phyloP scores from a whole-genome alignment of 1,140 invertebrate genomes.

The Zaprionus ghesquierei region DNA sequence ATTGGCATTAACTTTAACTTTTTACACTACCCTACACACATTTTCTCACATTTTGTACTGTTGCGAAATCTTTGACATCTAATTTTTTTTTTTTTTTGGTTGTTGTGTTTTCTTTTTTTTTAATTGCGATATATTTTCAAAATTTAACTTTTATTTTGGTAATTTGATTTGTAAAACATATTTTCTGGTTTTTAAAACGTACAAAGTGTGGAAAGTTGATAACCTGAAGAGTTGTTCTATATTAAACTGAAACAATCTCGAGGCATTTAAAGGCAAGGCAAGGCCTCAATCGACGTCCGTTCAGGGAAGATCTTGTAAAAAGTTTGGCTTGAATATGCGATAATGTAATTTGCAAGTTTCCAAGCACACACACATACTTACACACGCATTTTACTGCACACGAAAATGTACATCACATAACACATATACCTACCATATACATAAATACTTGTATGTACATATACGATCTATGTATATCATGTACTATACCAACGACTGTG shows the following conservation, averaged over 20 bases:
- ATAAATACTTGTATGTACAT: slow-evolving; percentile 20
- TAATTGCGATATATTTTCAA: slow-evolving; percentile 24
- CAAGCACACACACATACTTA: slow-evolving; percentile 30
- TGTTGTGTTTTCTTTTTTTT: slow-evolving; percentile 38
- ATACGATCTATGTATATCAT: slow-evolving; percentile 28
- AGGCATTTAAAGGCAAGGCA: slow-evolving; percentile 39
- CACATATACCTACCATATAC: slow-evolving; percentile 9
- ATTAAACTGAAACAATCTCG: slow-evolving; percentile 15
- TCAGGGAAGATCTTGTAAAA: slow-evolving; percentile 47
- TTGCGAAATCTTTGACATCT: slow-evolving; percentile 41
- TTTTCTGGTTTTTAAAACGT: slow-evolving; percentile 40
- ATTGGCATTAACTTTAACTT: slow-evolving; percentile 48
- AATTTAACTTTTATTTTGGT: slow-evolving; percentile 41
- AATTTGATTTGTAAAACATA: slow-evolving; percentile 11
- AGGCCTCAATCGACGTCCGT: background rate
- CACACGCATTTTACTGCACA: slow-evolving; percentile 26
- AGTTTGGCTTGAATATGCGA: slow-evolving; percentile 61
- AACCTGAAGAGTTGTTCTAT: slow-evolving; percentile 19
- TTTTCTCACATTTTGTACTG: slow-evolving; percentile 65
- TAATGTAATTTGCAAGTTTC: slow-evolving; percentile 74
- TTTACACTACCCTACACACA: slow-evolving; percentile 21
- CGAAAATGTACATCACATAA: slow-evolving; percentile 2
- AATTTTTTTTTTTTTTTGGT: slow-evolving; percentile 50
- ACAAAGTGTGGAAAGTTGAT: slow-evolving; percentile 57
- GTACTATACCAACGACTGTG: slow-evolving; percentile 49